phyloP scores from a whole-genome alignment of 2,797 vertebrate genomes.

The Eidolon dupreanum region DNA sequence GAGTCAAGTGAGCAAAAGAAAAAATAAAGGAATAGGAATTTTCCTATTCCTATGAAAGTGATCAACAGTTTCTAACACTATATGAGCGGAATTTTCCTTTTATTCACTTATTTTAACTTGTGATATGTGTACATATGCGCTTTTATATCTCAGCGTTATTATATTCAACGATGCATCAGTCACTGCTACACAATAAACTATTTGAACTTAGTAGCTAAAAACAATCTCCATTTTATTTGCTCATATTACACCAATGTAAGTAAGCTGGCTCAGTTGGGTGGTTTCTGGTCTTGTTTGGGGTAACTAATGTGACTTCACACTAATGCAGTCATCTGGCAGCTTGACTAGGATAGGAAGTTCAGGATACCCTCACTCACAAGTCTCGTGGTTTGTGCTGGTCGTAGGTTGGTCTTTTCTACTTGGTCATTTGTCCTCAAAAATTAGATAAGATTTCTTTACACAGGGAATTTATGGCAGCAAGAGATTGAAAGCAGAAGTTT shows the following conservation, averaged over 20 bases:
- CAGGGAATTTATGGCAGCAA: not conserved
- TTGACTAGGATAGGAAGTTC: not conserved
- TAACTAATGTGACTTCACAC: not conserved
- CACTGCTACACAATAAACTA: not conserved
- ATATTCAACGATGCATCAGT: not conserved
- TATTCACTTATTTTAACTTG: not conserved
- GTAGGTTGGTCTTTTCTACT: not conserved
- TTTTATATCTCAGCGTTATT: not conserved
- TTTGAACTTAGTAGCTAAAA: not conserved
- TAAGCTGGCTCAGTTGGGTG: not conserved
- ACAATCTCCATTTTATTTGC: not conserved
- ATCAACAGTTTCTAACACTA: not conserved
- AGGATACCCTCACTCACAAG: not conserved
- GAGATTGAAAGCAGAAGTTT: not conserved
- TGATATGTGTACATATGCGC: not conserved
- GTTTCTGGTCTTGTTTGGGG: not conserved
- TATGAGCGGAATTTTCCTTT: not conserved
- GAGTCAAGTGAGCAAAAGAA: not conserved
- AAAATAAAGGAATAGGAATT: not conserved
- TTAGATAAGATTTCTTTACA: not conserved
- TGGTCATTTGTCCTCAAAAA: not conserved
- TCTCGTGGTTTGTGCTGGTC: not conserved
- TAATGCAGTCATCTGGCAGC: not conserved
- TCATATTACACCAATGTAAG: not conserved
- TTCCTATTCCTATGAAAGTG: not conserved